A percentile compares a stretch with the other conserved stretches of the same genome.
Evolutionary conservation across 53 echinoderm and acorn worm genomes (phyloP).

Genomic region (Zoroaster sp.): DNA sequence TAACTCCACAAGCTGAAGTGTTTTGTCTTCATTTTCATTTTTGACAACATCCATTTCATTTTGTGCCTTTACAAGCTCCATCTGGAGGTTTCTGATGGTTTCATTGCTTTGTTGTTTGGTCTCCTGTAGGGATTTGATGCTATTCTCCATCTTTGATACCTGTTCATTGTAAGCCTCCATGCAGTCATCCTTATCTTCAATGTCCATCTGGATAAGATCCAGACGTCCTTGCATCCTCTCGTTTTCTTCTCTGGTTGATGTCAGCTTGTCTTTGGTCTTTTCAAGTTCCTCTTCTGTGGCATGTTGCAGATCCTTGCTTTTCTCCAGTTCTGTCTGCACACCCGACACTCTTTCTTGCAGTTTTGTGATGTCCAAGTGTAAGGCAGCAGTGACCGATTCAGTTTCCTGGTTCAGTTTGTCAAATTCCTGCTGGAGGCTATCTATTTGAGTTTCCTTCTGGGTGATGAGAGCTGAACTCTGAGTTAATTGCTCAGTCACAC

Average conservation of each 20-base stretch:
- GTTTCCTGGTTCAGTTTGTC: slow-evolving; percentile 19
- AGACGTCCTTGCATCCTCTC: slow-evolving; percentile 71
- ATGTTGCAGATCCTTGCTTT: slow-evolving; percentile 56
- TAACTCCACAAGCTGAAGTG: slow-evolving; percentile 4
- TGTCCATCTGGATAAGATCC: slow-evolving; percentile 86
- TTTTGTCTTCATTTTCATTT: slow-evolving; percentile 16
- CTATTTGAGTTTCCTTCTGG: slow-evolving; percentile 45
- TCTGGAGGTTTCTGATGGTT: slow-evolving; percentile 23
- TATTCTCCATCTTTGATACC: slow-evolving; percentile 57
- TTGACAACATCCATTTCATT: slow-evolving; percentile 34
- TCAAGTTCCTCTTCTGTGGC: slow-evolving; percentile 61
- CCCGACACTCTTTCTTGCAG: slow-evolving; percentile 30
- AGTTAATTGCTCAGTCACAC: slow-evolving; percentile 26
- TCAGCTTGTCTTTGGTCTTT: slow-evolving; percentile 40
- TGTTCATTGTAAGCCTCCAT: slow-evolving; percentile 55
- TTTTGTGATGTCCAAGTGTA: slow-evolving; percentile 16
- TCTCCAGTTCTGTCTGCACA: slow-evolving; percentile 48
- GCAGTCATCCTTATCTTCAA: slow-evolving; percentile 79
- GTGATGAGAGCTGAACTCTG: background rate
- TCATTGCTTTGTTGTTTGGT: slow-evolving; percentile 33
- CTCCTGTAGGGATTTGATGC: slow-evolving; percentile 41
- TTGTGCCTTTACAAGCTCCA: slow-evolving; percentile 42
- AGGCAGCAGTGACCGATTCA: background rate
- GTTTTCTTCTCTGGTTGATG: slow-evolving; percentile 57
- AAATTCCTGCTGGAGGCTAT: slow-evolving; percentile 4